Conservation (phyloP, 2,888 invertebrate genomes). For the Hypomecis punctinalis region DNA sequence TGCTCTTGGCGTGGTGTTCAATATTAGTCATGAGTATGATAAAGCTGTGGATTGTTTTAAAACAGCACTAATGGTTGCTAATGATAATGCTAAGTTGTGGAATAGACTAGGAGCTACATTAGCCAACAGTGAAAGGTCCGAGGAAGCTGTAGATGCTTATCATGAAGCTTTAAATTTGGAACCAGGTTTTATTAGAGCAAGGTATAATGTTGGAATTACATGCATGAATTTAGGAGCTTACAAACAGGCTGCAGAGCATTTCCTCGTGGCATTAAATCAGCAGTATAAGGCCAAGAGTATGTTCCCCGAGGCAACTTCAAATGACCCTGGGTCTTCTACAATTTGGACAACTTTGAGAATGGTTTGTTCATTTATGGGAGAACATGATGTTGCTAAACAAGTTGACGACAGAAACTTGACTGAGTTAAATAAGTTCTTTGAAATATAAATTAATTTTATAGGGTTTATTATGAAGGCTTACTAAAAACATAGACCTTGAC, state of each 20-base stretch:
- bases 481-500: too few relatives aligned
- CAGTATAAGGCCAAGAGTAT: slow-evolving; percentile 87
- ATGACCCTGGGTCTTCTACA: slow-evolving; percentile 91
- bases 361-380: slow-evolving; percentile 92
- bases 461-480: not conserved
- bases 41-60: slow-evolving; percentile 98
- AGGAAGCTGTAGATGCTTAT: slow-evolving; percentile 98
- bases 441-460: slow-evolving; percentile 43
- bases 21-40: slow-evolving; percentile 96
- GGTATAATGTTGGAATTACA: slow-evolving; percentile 99
- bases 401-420: slow-evolving; percentile 86
- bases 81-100: slow-evolving; percentile 95
- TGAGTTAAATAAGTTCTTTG: slow-evolving; percentile 85
- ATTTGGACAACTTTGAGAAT: slow-evolving; percentile 97
- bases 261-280: slow-evolving; percentile 96
- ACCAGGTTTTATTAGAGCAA: slow-evolving; percentile 98
- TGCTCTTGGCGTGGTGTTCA: slow-evolving; percentile 97
- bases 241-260: slow-evolving; percentile 98
- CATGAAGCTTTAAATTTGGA: slow-evolving; percentile 94
- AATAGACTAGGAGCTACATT: slow-evolving; percentile 98
- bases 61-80: slow-evolving; percentile 93
- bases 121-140: slow-evolving; percentile 97
- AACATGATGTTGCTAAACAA: slow-evolving; percentile 86
- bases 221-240: slow-evolving; percentile 98
- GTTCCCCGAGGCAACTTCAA: slow-evolving; percentile 61